Evolutionary conservation across 2,113 vertebrate species (phyloP).

Genomic region (Vidua macroura): DNA sequence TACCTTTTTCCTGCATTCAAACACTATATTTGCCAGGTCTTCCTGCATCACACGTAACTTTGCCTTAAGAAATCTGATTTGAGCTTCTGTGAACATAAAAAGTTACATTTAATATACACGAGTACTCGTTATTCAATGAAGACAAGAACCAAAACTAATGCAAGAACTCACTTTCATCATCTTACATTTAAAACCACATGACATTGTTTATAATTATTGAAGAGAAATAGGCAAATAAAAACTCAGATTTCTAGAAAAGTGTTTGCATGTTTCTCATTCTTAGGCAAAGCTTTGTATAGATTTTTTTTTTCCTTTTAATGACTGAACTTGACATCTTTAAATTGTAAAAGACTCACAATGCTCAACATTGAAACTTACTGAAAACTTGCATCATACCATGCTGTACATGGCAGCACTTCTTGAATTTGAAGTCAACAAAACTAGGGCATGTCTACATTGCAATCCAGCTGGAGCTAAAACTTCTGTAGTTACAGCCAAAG

Average conservation of each 20-base stretch:
- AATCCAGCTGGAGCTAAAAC: background rate
- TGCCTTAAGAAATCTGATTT: conserved; percentile 88
- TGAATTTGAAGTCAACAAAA: background rate
- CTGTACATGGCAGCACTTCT: background rate
- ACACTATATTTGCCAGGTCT: conserved; percentile 81
- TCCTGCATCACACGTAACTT: conserved; percentile 87
- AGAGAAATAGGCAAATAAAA: background rate
- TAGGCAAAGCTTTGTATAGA: background rate
- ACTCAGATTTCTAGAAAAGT: background rate
- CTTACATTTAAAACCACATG: background rate
- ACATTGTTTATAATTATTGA: background rate
- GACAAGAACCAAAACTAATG: background rate
- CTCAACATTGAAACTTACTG: background rate
- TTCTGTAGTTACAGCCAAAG: background rate
- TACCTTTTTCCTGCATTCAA: conserved; percentile 89
- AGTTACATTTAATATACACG: background rate
- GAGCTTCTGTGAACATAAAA: conserved; percentile 79
- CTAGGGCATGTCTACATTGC: background rate
- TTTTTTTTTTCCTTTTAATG: background rate
- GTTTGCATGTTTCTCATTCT: background rate
- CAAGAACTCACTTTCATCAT: background rate
- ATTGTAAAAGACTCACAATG: background rate
- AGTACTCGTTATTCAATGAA: background rate
- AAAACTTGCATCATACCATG: background rate
- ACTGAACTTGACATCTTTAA: background rate